Evolutionary conservation across 2,113 vertebrate species (phyloP), one percentile per base, ranked within the genome.

Genomic region (Mixornis gularis): DNA sequence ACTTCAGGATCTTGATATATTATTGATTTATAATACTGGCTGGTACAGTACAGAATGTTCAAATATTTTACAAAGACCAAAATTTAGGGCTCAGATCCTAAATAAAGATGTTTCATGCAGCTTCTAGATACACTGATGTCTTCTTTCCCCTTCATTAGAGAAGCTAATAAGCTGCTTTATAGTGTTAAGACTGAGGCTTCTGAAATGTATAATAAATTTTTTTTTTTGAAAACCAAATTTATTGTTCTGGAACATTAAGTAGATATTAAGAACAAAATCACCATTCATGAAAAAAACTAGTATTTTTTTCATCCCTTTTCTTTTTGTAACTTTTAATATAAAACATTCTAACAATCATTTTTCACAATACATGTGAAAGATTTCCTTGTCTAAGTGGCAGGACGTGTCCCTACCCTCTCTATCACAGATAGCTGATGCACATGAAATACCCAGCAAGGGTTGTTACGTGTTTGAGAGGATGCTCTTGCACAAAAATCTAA

Each of bases 331-430:
- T 46, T 82, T 15, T 26, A 48, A 40, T 38, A 60, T 6, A 14
- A 69, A 88, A 30, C 3, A 53, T 62, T 74, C 7, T 58, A 58
- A 38, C 6, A 41, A 29, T 16, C 0, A 3, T 48, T 55, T 74
- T 73, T 58, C 24, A 29, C 7, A 56, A 34, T 11, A 21, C 0
- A 1, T 34, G 4, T 32, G 9, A 93, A 60, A 56, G 40, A 26
- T 40, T 48, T 65, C 26, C 4, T 12, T 43, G 5, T 60, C 66
- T 62, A 1, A 29, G 24, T 17, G 14, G 5, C 38, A 22, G 30
- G 48, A 41, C 0, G 1, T 27, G 18, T 27, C 17, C 10, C 17
- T 3, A 9, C 18, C 12, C 7, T 9, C 10, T 20, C 18, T 22
- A 22, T 12, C 14, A 43, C 30, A 34, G 24, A 27, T 22, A 21